Base-by-base conservation (phyloP, 2,113 vertebrate genomes). In the Meleagris gallopavo region DNA sequence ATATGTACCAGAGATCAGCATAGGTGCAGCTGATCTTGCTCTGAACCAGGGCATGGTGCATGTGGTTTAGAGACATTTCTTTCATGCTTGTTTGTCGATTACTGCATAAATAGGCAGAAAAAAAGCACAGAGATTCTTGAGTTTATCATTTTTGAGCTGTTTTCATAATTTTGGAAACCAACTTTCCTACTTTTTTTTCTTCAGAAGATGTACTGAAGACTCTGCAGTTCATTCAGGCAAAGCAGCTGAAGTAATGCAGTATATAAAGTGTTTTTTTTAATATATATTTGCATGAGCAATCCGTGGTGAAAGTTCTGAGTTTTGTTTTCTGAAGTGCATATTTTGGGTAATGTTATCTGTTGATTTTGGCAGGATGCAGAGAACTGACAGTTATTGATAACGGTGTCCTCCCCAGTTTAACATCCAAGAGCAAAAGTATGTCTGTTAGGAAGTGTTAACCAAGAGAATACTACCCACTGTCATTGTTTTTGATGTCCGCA, bases 391-490 rank as follows among this genome's bases (percentile, higher is more conserved):
- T 45, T 91, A 38, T 2, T 74, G 50, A 12, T 71, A 83, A 54
- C 8, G n/a, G 11, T 32, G 20, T 88, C 36, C 22, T 71, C 46
- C 38, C 36, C 13, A 2, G 4, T 70, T 36, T 77, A 67, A 71
- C 27, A 11, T 24, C 18, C 3, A 71, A 11, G 32, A 77, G 34
- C 41, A 83, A 36, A 86, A 94, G 13, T 64, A 86, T 11, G 18
- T 77, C 82, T 77, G 29, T 69, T 86, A 77, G 52, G 52, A 90
- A 34, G 52, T 30, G 45, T 65, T 86, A 69, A 81, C 40, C 40
- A 14, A 40, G 58, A 75, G 27, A 25, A 40, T 64, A 8, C 13
- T 32, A 10, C 38, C 41, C 38, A 6, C 40, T 61, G 22, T 48
- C 11, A 40, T 40, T 91, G 32, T 9, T 93, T 75, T 67, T 65